Evolutionary conservation across 1,140 invertebrate species (phyloP).

Genomic region (Amphibalanus amphitrite): DNA sequence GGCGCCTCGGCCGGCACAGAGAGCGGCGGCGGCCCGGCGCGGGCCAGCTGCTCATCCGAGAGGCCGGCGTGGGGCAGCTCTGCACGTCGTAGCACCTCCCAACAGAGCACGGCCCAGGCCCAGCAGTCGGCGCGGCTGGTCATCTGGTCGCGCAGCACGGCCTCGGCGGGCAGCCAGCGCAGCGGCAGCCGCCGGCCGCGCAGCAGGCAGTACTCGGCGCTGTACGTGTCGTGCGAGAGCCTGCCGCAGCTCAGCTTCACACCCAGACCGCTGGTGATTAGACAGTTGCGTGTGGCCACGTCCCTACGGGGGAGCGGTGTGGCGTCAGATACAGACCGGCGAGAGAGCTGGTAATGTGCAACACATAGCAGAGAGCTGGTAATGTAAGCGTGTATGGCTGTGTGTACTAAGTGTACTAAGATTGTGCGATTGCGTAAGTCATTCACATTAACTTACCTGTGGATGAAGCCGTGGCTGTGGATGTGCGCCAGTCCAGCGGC

Average conservation of each 20-base stretch:
- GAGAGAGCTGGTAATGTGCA: too few relatives aligned
- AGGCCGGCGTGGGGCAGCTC: conserved; percentile 67
- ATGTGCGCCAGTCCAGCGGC: conserved; percentile 69
- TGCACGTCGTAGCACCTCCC: conserved; percentile 78
- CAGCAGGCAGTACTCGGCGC: conserved; percentile 52
- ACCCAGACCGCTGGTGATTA: conserved; percentile 63
- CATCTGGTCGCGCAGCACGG: conserved; percentile 73
- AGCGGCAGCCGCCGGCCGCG: conserved; percentile 45
- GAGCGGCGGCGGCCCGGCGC: neutral
- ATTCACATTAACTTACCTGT: neutral
- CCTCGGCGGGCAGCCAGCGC: conserved; percentile 75
- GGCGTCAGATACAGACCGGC: too few relatives aligned
- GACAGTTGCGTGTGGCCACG: conserved; percentile 79
- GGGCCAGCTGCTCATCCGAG: conserved; percentile 48
- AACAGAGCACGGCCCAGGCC: conserved; percentile 70
- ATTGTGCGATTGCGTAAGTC: too few relatives aligned
- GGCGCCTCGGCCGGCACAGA: neutral
- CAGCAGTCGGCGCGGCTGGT: conserved; percentile 89
- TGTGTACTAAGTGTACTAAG: too few relatives aligned
- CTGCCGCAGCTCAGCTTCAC: conserved; percentile 68
- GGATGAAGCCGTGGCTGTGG: conserved; percentile 40
- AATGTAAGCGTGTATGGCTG: too few relatives aligned
- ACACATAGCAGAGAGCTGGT: too few relatives aligned
- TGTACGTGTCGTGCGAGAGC: conserved; percentile 64
- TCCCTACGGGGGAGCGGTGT: conserved; percentile 41